phyloP scores from a whole-genome alignment of 2,797 vertebrate species.

The Tapirus indicus region DNA sequence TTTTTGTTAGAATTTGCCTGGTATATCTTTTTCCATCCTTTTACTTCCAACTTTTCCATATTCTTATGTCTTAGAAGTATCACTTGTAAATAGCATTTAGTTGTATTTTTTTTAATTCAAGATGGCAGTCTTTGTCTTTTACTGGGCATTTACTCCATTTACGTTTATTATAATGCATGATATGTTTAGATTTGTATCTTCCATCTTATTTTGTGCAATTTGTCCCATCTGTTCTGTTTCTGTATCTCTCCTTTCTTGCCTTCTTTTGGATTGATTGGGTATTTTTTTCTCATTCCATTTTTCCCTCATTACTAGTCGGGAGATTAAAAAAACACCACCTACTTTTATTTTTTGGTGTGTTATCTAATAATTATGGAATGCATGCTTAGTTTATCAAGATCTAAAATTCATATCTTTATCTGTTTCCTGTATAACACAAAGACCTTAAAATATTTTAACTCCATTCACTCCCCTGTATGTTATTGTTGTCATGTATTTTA shows the following conservation, averaged over 20 bases:
- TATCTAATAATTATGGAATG: not conserved
- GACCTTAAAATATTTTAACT: not conserved
- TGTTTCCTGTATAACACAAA: not conserved
- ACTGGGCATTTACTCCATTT: not conserved
- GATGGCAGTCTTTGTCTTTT: not conserved
- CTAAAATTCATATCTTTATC: not conserved
- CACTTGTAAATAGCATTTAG: not conserved
- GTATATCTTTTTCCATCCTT: not conserved
- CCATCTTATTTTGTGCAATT: not conserved
- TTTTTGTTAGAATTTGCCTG: not conserved
- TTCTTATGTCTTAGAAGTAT: not conserved
- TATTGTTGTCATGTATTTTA: not conserved
- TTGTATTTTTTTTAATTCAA: not conserved
- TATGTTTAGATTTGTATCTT: not conserved
- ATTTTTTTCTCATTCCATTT: constrained; percentile 19
- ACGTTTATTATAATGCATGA: not conserved
- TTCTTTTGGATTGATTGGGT: not conserved
- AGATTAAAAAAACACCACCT: not conserved
- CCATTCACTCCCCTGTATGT: not conserved
- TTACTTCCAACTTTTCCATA: not conserved
- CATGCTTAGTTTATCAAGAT: not conserved
- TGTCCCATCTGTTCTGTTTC: not conserved
- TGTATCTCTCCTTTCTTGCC: not conserved
- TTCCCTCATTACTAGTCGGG: not conserved
- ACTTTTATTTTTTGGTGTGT: not conserved